Evolutionary conservation across 2,888 invertebrate species (phyloP).

Genomic region (Dimorphilus gyrociliatus): DNA sequence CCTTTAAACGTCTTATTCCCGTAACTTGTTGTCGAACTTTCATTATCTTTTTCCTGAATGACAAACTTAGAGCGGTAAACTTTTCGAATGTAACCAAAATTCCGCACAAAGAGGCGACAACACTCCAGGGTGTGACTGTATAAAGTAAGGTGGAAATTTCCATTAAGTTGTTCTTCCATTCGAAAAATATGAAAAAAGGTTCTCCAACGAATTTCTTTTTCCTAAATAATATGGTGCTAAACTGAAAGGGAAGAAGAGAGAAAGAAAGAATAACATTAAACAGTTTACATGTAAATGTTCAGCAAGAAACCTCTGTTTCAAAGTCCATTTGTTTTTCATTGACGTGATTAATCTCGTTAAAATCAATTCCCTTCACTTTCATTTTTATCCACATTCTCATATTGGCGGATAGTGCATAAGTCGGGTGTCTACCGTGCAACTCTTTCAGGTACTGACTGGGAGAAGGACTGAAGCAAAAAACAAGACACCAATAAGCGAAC

Average conservation of each 20-base stretch:
- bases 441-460: conserved; percentile 5
- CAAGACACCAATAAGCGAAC: no score
- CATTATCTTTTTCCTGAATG: no score
- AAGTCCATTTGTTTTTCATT: no score
- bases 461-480: no score
- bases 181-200: conserved; percentile 14
- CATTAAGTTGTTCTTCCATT: conserved; percentile 14
- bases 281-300: no score
- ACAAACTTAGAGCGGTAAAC: no score
- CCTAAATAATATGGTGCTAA: conserved; percentile 11
- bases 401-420: conserved; percentile 12
- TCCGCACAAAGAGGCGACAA: conserved; percentile 12
- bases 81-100: conserved; percentile 13
- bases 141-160: conserved; percentile 11
- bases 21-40: no score
- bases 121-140: conserved; percentile 13
- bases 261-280: background rate
- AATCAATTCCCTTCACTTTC: conserved; percentile 11
- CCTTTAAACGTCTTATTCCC: no score
- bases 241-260: conserved; percentile 7
- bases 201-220: conserved; percentile 7
- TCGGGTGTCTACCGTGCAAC: conserved; percentile 9
- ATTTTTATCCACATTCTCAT: conserved; percentile 15
- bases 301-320: no score
- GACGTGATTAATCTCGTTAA: no score